Evolutionary conservation across 2,888 invertebrate species (phyloP).

Genomic region (Teleiodes luculella): DNA sequence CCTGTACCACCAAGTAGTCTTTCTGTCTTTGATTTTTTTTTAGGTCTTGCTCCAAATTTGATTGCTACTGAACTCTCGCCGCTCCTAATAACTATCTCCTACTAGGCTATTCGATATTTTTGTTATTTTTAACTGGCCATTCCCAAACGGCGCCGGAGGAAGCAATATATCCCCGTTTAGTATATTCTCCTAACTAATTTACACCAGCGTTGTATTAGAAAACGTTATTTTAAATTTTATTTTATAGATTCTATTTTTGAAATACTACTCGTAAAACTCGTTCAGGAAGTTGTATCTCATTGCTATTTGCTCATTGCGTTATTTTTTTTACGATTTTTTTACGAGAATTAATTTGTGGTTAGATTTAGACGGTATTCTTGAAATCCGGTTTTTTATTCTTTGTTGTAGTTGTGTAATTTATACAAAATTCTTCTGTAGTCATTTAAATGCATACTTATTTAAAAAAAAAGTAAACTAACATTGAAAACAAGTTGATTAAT

Average conservation of each 20-base stretch:
- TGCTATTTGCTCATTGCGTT: too few relatives aligned
- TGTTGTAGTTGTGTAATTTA: constrained; percentile 3
- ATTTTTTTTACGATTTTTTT: constrained; percentile 36
- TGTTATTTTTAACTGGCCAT: constrained; percentile 53
- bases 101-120: neutral
- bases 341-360: constrained; percentile 13
- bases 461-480: too few relatives aligned
- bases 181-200: constrained; percentile 65
- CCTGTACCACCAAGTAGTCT: too few relatives aligned
- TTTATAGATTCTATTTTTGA: constrained; percentile 60
- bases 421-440: neutral
- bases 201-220: neutral
- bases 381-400: neutral
- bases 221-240: constrained; percentile 36
- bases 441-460: too few relatives aligned
- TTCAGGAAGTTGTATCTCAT: constrained; percentile 63
- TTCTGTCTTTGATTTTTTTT: too few relatives aligned
- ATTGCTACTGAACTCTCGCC: too few relatives aligned
- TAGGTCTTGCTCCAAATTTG: too few relatives aligned
- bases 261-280: constrained; percentile 36
- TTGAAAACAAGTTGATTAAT: too few relatives aligned
- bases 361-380: neutral
- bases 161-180: constrained; percentile 55
- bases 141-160: constrained; percentile 59
- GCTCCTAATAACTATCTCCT: neutral